Conservation (phyloP, 2,797 vertebrate species). For the Halcyon smyrnensis region DNA sequence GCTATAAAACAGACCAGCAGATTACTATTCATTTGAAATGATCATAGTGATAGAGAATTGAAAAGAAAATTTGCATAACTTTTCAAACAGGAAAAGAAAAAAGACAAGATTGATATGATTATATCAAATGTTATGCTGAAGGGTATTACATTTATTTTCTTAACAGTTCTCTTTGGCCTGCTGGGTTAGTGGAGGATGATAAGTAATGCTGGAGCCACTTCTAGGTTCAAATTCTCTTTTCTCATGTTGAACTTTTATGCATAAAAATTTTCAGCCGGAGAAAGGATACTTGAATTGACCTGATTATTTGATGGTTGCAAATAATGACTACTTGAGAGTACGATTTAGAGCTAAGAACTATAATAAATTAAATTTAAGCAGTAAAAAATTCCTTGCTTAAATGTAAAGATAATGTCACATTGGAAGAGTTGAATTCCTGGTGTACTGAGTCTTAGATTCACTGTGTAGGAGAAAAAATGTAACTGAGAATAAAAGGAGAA, state of each 20-base stretch:
- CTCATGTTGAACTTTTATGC: neutral
- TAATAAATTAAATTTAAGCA: neutral
- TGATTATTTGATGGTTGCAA: neutral
- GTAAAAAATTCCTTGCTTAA: neutral
- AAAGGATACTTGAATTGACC: neutral
- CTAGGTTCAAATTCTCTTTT: neutral
- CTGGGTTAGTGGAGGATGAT: neutral
- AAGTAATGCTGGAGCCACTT: neutral
- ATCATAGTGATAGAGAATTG: neutral
- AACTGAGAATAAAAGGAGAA: neutral
- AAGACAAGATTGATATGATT: neutral
- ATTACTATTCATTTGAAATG: constrained; percentile 6
- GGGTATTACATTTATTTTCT: neutral
- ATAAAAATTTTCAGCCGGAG: neutral
- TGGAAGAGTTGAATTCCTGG: neutral
- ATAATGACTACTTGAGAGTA: neutral
- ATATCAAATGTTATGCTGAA: neutral
- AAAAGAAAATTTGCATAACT: constrained; percentile 27
- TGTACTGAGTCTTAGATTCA: neutral
- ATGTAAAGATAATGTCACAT: neutral
- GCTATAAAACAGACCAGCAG: neutral
- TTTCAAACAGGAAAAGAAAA: neutral
- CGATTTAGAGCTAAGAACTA: neutral
- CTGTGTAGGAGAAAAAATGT: neutral
- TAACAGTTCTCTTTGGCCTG: neutral